A percentile compares a stretch with the other conserved stretches of the same genome.
Evolutionary conservation across 1,140 invertebrate genomes (phyloP).

Genomic region (Drosophila seguyi): DNA sequence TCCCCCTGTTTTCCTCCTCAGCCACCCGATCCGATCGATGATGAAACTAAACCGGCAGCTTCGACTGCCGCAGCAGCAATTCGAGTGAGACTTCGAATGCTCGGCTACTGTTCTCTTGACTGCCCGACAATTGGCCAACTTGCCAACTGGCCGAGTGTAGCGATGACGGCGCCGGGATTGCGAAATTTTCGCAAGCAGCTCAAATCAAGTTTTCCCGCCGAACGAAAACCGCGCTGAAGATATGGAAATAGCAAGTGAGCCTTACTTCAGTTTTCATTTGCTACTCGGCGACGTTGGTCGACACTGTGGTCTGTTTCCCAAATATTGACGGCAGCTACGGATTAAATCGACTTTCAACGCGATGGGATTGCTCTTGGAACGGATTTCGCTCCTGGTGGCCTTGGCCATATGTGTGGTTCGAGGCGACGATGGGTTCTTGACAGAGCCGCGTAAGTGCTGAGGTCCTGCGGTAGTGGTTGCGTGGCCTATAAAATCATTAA

Average conservation of each 20-base stretch:
- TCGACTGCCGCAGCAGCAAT: slow-evolving; percentile 26
- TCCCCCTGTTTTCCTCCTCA: slow-evolving; percentile 17
- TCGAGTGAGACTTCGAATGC: slow-evolving; percentile 50
- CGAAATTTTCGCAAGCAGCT: slow-evolving; percentile 60
- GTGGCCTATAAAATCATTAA: not conserved
- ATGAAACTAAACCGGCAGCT: slow-evolving; percentile 55
- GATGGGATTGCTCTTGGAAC: slow-evolving; percentile 33
- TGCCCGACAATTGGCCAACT: slow-evolving; percentile 36
- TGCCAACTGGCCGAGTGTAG: slow-evolving; percentile 23
- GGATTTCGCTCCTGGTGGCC: slow-evolving; percentile 40
- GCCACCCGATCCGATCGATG: slow-evolving; percentile 48
- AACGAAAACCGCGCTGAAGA: slow-evolving; percentile 58
- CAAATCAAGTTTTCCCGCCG: slow-evolving; percentile 74
- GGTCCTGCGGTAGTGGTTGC: not conserved
- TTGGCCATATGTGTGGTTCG: slow-evolving; percentile 26
- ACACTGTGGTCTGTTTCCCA: slow-evolving; percentile 14
- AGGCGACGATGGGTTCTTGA: slow-evolving; percentile 68
- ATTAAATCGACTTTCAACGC: not conserved
- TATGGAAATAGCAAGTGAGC: slow-evolving; percentile 59
- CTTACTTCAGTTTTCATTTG: slow-evolving; percentile 69
- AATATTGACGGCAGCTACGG: slow-evolving; percentile 7
- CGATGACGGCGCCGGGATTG: slow-evolving; percentile 41
- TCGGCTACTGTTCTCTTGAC: slow-evolving; percentile 44
- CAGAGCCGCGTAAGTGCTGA: slow-evolving; percentile 77
- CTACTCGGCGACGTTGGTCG: slow-evolving; percentile 50